phyloP scores from a whole-genome alignment of 1,140 invertebrate genomes.

The Andricus grossulariae region DNA sequence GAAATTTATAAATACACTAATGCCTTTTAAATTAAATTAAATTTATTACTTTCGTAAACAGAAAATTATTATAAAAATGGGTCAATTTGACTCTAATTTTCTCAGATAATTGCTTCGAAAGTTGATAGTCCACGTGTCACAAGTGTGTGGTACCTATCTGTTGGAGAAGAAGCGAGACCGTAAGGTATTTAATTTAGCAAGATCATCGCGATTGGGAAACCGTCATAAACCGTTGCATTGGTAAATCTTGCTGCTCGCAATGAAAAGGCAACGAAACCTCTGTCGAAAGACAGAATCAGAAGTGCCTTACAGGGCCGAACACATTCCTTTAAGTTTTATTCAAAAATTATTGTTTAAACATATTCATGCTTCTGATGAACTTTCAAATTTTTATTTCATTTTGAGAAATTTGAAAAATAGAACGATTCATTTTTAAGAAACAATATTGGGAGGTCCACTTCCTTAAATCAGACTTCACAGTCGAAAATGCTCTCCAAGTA shows the following conservation, averaged over 20 bases:
- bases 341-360: neutral
- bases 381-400: neutral
- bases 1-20: too few relatives aligned
- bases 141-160: conserved; percentile 34
- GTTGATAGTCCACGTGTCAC: conserved; percentile 7
- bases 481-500: too few relatives aligned
- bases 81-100: conserved; percentile 9
- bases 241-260: conserved; percentile 58
- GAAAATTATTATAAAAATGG: neutral
- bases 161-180: conserved; percentile 50
- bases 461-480: too few relatives aligned
- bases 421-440: too few relatives aligned
- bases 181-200: conserved; percentile 66
- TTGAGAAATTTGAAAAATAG: neutral
- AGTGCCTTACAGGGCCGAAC: conserved; percentile 27
- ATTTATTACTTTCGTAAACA: neutral
- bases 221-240: conserved; percentile 59
- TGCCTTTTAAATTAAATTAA: neutral
- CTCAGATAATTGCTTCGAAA: neutral
- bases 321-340: neutral
- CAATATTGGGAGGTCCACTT: too few relatives aligned
- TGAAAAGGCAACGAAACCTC: conserved; percentile 55
- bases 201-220: conserved; percentile 66
- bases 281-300: conserved; percentile 52
- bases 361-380: neutral